phyloP scores from a whole-genome alignment of 2,113 vertebrate genomes.

The Sebastes fasciatus region DNA sequence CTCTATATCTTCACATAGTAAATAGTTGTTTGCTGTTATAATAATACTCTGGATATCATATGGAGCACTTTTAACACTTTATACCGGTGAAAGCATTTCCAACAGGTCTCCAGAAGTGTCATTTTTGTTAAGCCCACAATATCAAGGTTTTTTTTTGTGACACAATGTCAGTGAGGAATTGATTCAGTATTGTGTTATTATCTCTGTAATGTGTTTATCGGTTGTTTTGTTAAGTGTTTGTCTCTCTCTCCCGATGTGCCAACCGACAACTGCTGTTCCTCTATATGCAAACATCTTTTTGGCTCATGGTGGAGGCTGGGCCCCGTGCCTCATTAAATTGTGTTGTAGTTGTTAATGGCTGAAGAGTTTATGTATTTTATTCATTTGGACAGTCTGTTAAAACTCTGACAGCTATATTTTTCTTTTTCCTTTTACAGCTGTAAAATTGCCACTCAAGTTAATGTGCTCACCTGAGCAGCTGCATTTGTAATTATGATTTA shows the following conservation, averaged over 20 bases:
- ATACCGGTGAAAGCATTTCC: background rate
- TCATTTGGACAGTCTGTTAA: background rate
- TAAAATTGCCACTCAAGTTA: background rate
- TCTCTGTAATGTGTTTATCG: background rate
- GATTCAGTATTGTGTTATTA: slow-evolving; percentile 6
- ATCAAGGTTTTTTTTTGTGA: background rate
- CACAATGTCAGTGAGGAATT: background rate
- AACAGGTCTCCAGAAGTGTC: background rate
- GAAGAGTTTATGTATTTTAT: slow-evolving; percentile 2
- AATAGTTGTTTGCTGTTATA: no score
- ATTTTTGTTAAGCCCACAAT: background rate
- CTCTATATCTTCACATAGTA: no score
- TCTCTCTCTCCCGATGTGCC: background rate
- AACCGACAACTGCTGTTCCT: background rate
- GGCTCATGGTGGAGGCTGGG: background rate
- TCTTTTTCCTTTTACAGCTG: background rate
- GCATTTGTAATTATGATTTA: slow-evolving; percentile 16
- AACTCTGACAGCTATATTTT: background rate
- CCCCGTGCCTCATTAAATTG: slow-evolving; percentile 13
- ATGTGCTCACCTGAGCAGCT: slow-evolving; percentile 21
- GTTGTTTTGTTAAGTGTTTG: background rate
- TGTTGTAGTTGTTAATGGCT: background rate
- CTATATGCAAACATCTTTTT: slow-evolving; percentile 18
- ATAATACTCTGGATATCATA: no score
- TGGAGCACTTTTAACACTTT: no score